Evolutionary conservation across 1,140 invertebrate genomes (phyloP).

Genomic region (Saccostrea echinata): DNA sequence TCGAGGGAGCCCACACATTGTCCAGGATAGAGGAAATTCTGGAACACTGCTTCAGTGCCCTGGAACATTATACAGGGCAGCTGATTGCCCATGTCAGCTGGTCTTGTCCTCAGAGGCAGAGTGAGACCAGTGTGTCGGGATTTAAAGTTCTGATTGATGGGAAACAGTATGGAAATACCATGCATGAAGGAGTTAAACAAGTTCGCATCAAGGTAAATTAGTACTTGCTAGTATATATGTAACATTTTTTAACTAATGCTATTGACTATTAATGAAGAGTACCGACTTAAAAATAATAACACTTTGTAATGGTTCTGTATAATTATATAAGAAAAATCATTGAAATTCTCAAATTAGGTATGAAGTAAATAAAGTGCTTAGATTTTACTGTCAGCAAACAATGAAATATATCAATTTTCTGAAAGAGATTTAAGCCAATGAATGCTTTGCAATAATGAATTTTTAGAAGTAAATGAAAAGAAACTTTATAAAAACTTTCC

Average conservation of each 20-base stretch:
- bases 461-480: background rate
- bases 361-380: too few relatives aligned
- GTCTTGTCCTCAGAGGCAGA: slow-evolving; percentile 76
- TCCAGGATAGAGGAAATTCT: slow-evolving; percentile 76
- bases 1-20: slow-evolving; percentile 74
- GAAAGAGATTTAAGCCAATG: background rate
- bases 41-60: slow-evolving; percentile 74
- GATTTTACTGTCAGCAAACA: too few relatives aligned
- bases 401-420: background rate
- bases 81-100: slow-evolving; percentile 78
- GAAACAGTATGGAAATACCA: slow-evolving; percentile 78
- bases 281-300: too few relatives aligned
- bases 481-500: background rate
- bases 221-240: background rate
- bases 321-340: too few relatives aligned
- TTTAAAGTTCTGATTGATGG: slow-evolving; percentile 79
- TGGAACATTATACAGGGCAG: slow-evolving; percentile 78
- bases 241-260: too few relatives aligned
- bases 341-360: too few relatives aligned
- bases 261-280: too few relatives aligned
- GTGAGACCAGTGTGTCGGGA: slow-evolving; percentile 73
- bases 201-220: slow-evolving; percentile 77
- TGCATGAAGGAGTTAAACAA: slow-evolving; percentile 75
- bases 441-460: background rate
- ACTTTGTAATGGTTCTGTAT: too few relatives aligned